Conservation (phyloP, 2,113 vertebrate species). For the Indicator indicator region DNA sequence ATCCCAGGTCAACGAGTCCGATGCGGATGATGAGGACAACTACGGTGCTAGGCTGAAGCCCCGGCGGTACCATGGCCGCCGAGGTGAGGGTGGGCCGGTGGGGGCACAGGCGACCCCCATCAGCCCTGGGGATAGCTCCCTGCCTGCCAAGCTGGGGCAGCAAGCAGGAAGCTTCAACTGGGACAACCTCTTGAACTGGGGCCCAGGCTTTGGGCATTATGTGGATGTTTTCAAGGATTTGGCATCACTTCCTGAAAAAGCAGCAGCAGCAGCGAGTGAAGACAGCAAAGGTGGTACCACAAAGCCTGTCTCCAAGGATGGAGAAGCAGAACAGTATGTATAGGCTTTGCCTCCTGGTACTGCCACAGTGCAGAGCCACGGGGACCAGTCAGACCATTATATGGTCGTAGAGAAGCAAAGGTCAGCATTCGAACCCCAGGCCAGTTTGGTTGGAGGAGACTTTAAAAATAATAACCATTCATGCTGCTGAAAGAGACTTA, state of each 20-base stretch:
- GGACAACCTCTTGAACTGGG: slow-evolving; percentile 99
- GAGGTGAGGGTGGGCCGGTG: slow-evolving; percentile 84
- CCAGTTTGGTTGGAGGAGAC: slow-evolving; percentile 73
- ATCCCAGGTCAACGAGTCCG: slow-evolving; percentile 97
- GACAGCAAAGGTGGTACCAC: slow-evolving; percentile 86
- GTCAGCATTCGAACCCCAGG: slow-evolving; percentile 65
- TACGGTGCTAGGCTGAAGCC: slow-evolving; percentile 88
- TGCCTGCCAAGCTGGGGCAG: slow-evolving; percentile 86
- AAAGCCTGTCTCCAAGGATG: slow-evolving; percentile 86
- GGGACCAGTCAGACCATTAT: slow-evolving; percentile 39
- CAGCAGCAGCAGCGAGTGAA: slow-evolving; percentile 78
- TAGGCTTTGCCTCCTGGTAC: slow-evolving; percentile 75
- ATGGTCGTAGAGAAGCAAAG: slow-evolving; percentile 41
- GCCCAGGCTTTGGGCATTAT: slow-evolving; percentile 95
- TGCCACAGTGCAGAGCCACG: neutral
- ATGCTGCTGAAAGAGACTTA: slow-evolving; percentile 81
- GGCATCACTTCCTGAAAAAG: slow-evolving; percentile 92
- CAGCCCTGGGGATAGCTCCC: slow-evolving; percentile 77
- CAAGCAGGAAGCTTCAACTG: slow-evolving; percentile 91
- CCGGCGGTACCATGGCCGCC: slow-evolving; percentile 89
- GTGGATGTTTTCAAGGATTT: slow-evolving; percentile 98
- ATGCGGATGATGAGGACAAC: slow-evolving; percentile 94
- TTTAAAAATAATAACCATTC: slow-evolving; percentile 76
- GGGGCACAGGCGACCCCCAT: slow-evolving; percentile 59
- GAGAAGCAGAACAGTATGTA: slow-evolving; percentile 94